These are phyloP conservation scores for Catostomus latipinnis DNA, from an alignment of 2,797 vertebrate species.

Conservation along the genomic window DNA sequence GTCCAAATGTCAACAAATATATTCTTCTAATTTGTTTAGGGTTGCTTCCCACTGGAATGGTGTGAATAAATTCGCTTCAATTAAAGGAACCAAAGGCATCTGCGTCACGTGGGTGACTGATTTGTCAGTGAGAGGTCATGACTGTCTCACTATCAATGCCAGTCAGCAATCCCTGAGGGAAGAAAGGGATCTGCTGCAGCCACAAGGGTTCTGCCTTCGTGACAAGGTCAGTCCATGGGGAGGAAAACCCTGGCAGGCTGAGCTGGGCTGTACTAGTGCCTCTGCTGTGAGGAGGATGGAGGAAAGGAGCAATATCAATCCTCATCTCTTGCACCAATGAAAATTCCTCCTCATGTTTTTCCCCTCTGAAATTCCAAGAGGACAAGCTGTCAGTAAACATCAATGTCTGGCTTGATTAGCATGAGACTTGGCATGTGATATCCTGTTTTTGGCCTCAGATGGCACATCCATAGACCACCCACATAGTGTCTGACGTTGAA, in stretches of 20 bases:
- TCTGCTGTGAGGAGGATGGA: slow-evolving; percentile 35
- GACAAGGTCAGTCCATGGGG: slow-evolving; percentile 66
- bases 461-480: too few relatives aligned
- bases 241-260: slow-evolving; percentile 42
- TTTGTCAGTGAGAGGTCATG: slow-evolving; percentile 75
- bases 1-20: too few relatives aligned
- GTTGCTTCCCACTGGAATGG: not conserved
- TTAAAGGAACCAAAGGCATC: slow-evolving; percentile 21
- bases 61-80: not conserved
- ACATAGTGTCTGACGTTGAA: too few relatives aligned
- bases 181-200: slow-evolving; percentile 61
- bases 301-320: slow-evolving; percentile 45
- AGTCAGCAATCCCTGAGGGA: slow-evolving; percentile 68
- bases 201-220: slow-evolving; percentile 69
- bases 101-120: slow-evolving; percentile 42
- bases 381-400: slow-evolving; percentile 14
- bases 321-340: slow-evolving; percentile 22
- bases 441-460: not conserved
- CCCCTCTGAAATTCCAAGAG: slow-evolving; percentile 32
- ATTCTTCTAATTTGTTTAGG: not conserved
- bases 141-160: slow-evolving; percentile 72
- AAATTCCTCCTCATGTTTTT: slow-evolving; percentile 29
- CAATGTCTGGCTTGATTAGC: slow-evolving; percentile 19
- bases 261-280: slow-evolving; percentile 1
- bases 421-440: slow-evolving; percentile 22